Conservation (phyloP, 2,797 vertebrate species). For the Chelmon rostratus region DNA sequence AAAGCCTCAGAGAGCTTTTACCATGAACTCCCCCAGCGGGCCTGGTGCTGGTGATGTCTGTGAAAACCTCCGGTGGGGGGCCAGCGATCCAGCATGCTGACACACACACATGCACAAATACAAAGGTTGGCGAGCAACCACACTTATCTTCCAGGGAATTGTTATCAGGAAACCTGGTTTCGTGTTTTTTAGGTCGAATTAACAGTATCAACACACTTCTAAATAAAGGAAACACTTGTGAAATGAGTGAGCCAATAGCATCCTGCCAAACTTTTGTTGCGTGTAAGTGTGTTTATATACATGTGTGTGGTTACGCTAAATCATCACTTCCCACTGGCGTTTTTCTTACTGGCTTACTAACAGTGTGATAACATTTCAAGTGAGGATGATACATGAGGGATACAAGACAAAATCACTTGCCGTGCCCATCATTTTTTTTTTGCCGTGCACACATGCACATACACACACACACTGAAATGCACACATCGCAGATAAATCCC, state of each 20-base stretch:
- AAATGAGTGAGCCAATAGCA: neutral
- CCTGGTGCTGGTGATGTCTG: slow-evolving; percentile 49
- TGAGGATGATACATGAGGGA: neutral
- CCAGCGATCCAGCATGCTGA: slow-evolving; percentile 18
- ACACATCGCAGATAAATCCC: slow-evolving; percentile 40
- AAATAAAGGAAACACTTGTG: slow-evolving; percentile 30
- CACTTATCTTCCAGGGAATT: neutral
- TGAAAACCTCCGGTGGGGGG: slow-evolving; percentile 43
- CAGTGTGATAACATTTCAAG: slow-evolving; percentile 12
- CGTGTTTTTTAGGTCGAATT: slow-evolving; percentile 9
- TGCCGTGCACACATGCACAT: neutral
- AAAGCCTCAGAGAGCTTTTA: slow-evolving; percentile 59
- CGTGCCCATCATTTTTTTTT: slow-evolving; percentile 11
- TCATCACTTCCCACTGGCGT: neutral
- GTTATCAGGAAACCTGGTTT: slow-evolving; percentile 12
- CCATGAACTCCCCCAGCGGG: slow-evolving; percentile 50
- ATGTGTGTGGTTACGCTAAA: neutral
- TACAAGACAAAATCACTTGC: slow-evolving; percentile 4
- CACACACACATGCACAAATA: slow-evolving; percentile 4
- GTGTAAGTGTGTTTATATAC: neutral
- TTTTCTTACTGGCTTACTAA: slow-evolving; percentile 12
- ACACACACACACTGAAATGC: neutral
- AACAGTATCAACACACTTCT: slow-evolving; percentile 15
- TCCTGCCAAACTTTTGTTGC: neutral
- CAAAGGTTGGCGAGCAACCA: neutral